These are phyloP conservation scores for Cyprinella venusta DNA, from an alignment of 2,797 vertebrate species.

Conservation along the genomic window DNA sequence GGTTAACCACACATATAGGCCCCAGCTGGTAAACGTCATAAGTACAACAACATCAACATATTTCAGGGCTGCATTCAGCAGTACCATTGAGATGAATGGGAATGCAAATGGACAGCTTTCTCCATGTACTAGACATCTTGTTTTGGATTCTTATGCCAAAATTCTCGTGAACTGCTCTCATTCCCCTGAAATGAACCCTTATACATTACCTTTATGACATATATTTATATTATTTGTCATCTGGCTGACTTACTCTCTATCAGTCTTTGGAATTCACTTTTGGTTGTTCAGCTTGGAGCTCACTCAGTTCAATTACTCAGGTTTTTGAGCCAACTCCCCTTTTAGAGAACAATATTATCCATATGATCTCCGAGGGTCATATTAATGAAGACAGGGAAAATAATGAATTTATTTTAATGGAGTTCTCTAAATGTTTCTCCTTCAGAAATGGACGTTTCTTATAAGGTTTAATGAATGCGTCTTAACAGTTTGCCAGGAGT, in stretches of 20 bases:
- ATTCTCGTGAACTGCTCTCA: neutral
- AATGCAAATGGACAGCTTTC: neutral
- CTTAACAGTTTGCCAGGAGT: constrained; percentile 65
- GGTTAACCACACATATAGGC: no score
- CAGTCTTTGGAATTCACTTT: constrained; percentile 18
- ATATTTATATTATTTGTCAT: constrained; percentile 33
- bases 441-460: constrained; percentile 70
- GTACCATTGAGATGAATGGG: neutral
- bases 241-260: constrained; percentile 33
- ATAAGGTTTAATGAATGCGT: constrained; percentile 68
- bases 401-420: constrained; percentile 73
- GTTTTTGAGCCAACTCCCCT: constrained; percentile 45
- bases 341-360: constrained; percentile 41
- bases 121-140: neutral
- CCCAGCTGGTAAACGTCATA: neutral
- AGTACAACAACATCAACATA: neutral
- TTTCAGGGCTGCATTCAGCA: neutral
- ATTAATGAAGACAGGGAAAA: constrained; percentile 70
- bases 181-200: neutral
- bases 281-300: constrained; percentile 27
- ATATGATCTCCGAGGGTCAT: constrained; percentile 62
- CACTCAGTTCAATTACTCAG: constrained; percentile 26
- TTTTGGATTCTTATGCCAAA: neutral
- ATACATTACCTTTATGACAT: neutral
- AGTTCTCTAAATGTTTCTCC: constrained; percentile 63